Conservation (phyloP, 2,888 invertebrate species). For the Dolichomitus sp. region DNA sequence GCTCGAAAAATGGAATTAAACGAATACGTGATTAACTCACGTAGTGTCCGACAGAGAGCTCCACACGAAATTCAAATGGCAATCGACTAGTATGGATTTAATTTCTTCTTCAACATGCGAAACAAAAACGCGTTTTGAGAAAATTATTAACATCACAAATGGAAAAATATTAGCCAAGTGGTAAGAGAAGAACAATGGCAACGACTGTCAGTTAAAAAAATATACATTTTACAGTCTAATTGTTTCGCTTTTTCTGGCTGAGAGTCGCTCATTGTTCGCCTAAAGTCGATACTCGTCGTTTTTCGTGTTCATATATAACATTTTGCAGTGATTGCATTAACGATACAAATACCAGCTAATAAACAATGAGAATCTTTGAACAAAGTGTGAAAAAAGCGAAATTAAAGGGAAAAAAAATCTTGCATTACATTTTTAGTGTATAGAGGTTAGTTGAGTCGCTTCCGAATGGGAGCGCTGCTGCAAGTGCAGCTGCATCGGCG, state of each 20-base stretch:
- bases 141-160: background rate
- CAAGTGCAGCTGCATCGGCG: constrained; percentile 61
- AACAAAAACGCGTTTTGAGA: background rate
- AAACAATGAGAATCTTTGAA: background rate
- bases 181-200: background rate
- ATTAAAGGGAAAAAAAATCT: too few relatives aligned
- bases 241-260: background rate
- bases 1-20: background rate
- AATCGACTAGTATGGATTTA: background rate
- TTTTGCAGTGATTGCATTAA: background rate
- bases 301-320: too few relatives aligned
- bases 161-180: background rate
- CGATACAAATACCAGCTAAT: background rate
- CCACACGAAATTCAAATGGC: constrained; percentile 22
- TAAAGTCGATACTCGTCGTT: background rate
- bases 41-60: background rate
- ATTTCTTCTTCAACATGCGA: background rate
- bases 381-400: background rate
- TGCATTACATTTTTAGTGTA: background rate
- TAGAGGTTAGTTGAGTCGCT: background rate
- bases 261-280: background rate
- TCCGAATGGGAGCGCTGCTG: constrained; percentile 16
- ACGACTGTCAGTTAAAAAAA: background rate
- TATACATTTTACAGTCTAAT: background rate
- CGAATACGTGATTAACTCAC: background rate